Evolutionary conservation across 30 jellyfish, hydroid and myxozoan species (phyloP).

Genomic region (Phacellophora camtschatica): DNA sequence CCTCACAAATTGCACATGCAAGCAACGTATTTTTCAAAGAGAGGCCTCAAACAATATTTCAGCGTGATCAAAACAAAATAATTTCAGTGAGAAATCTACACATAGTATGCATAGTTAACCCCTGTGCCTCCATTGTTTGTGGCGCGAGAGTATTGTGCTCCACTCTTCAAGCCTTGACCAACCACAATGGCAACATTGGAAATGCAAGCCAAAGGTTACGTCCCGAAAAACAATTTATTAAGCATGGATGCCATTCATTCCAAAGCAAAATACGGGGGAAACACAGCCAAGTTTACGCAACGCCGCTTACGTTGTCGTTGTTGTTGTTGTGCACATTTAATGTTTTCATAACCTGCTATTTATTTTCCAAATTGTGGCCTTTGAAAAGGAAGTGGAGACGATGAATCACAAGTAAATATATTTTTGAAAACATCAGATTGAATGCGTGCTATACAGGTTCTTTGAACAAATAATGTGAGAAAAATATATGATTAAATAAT

Average conservation of each 20-base stretch:
- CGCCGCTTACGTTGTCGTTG: too few species aligned
- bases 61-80: neutral
- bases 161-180: neutral
- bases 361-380: too few species aligned
- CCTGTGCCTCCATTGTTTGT: conserved; percentile 13
- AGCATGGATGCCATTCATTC: conserved; percentile 37
- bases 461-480: too few species aligned
- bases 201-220: conserved; percentile 29
- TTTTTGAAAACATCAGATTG: too few species aligned
- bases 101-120: neutral
- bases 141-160: neutral
- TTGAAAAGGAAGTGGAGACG: too few species aligned
- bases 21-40: conserved; percentile 4
- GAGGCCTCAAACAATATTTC: conserved; percentile 13
- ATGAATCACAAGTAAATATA: too few species aligned
- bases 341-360: too few species aligned
- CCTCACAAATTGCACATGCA: neutral
- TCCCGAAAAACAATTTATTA: conserved; percentile 21
- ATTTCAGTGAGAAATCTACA: neutral
- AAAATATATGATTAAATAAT: too few species aligned
- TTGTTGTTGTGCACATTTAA: too few species aligned
- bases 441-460: too few species aligned
- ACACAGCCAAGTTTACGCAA: too few species aligned
- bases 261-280: too few species aligned
- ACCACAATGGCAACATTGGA: neutral